A percentile compares a stretch with the other conserved stretches of the same genome.
Evolutionary conservation across 2,113 vertebrate genomes (phyloP).

Genomic region (Uria lomvia): DNA sequence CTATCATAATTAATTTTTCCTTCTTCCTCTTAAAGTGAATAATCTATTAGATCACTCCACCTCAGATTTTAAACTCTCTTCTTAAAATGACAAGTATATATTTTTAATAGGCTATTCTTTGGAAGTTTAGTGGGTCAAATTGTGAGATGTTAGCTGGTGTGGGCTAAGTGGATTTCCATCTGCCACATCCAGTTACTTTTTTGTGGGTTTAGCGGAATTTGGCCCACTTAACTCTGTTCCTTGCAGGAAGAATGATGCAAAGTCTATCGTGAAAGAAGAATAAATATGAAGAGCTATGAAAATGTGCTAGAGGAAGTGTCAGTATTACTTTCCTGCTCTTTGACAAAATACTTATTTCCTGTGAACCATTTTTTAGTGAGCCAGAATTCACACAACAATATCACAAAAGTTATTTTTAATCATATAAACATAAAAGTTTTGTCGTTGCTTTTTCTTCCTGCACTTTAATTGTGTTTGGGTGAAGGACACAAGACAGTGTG

Average conservation of each 20-base stretch:
- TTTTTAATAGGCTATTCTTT: neutral
- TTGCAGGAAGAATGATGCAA: neutral
- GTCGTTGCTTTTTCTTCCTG: neutral
- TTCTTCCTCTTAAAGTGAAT: neutral
- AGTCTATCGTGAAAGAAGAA: neutral
- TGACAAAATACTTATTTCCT: neutral
- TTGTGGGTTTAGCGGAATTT: neutral
- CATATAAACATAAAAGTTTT: neutral
- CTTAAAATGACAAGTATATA: neutral
- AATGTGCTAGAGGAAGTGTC: neutral
- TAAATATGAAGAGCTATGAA: neutral
- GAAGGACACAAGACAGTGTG: neutral
- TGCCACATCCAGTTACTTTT: neutral
- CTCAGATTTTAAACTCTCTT: neutral
- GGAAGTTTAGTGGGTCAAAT: neutral
- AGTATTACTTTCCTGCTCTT: neutral
- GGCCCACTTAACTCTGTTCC: neutral
- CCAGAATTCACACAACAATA: neutral
- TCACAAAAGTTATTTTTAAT: neutral
- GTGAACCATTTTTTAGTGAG: neutral
- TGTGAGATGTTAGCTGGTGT: neutral
- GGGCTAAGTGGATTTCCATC: neutral
- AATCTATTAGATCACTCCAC: neutral
- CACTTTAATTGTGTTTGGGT: neutral
- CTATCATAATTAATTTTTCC: conserved; percentile 23